Evolutionary conservation across 2,888 invertebrate species (phyloP).

Genomic region (Pardosa pseudoannulata): DNA sequence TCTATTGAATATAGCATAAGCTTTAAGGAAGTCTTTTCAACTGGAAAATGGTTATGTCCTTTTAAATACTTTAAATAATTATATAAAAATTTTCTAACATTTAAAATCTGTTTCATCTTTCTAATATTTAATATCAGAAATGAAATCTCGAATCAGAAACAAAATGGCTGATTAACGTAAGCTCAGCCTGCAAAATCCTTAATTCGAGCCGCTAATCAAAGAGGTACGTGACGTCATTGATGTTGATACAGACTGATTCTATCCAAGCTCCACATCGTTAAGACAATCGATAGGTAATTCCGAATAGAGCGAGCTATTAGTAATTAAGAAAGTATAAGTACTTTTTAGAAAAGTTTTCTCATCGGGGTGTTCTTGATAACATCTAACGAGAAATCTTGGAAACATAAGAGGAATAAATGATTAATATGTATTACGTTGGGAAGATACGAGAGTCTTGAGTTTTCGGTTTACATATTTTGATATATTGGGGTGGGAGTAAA

Average conservation of each 20-base stretch:
- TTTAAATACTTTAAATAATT: too few species aligned
- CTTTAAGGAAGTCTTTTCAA: too few species aligned
- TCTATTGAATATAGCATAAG: too few species aligned
- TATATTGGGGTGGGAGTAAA: too few species aligned
- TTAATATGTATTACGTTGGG: neutral
- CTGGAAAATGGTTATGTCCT: too few species aligned
- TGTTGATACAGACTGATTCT: conserved; percentile 31
- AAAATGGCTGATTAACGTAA: neutral
- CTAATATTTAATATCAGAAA: too few species aligned
- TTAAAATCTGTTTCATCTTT: too few species aligned
- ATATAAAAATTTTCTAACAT: too few species aligned
- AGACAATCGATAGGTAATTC: conserved; percentile 50
- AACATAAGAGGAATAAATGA: neutral
- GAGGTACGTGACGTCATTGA: conserved; percentile 40
- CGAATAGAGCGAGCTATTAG: neutral
- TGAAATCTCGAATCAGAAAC: neutral
- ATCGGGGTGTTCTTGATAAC: neutral
- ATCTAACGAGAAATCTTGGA: neutral
- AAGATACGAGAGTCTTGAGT: too few species aligned
- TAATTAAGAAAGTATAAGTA: neutral
- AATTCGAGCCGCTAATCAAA: conserved; percentile 59
- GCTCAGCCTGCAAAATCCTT: neutral
- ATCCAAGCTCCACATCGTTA: conserved; percentile 34
- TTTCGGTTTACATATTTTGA: too few species aligned
- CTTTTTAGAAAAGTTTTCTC: neutral